Percentiles rank a stretch among this genome's conserved stretches.
Conservation (phyloP, 2,113 vertebrate genomes). For the Salvelinus namaycush region DNA sequence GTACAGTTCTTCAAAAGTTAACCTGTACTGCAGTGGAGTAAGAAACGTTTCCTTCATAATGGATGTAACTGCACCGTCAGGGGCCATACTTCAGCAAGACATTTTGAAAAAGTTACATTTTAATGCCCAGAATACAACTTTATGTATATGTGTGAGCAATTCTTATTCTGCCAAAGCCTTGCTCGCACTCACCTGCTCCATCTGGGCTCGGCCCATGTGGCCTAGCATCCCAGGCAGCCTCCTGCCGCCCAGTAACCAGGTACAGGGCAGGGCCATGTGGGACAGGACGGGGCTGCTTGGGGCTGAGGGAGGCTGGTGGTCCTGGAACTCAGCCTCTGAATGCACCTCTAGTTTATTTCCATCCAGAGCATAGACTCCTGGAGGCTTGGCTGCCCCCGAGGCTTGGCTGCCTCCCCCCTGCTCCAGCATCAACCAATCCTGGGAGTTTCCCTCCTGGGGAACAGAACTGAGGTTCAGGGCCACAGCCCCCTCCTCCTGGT, state of each 20-base stretch:
- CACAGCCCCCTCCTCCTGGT: conserved; percentile 80
- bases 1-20: too few relatives aligned
- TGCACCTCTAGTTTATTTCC: conserved; percentile 70
- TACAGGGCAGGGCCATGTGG: conserved; percentile 71
- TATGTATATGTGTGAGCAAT: neutral
- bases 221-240: conserved; percentile 82
- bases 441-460: conserved; percentile 90
- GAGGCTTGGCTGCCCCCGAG: conserved; percentile 75
- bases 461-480: conserved; percentile 90
- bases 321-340: conserved; percentile 75
- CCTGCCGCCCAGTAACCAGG: conserved; percentile 77
- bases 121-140: too few relatives aligned
- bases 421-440: conserved; percentile 97
- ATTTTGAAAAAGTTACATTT: too few relatives aligned
- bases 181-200: conserved; percentile 79
- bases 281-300: conserved; percentile 78
- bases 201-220: conserved; percentile 81
- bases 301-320: conserved; percentile 63
- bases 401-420: conserved; percentile 77
- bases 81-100: too few relatives aligned
- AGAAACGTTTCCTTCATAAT: too few relatives aligned
- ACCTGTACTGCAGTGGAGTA: too few relatives aligned
- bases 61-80: too few relatives aligned
- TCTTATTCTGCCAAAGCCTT: neutral
- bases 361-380: conserved; percentile 74